Percentiles rank a stretch among this genome's conserved stretches.
Evolutionary conservation across 2,888 invertebrate genomes (phyloP).

Genomic region (Eupithecia inturbata): DNA sequence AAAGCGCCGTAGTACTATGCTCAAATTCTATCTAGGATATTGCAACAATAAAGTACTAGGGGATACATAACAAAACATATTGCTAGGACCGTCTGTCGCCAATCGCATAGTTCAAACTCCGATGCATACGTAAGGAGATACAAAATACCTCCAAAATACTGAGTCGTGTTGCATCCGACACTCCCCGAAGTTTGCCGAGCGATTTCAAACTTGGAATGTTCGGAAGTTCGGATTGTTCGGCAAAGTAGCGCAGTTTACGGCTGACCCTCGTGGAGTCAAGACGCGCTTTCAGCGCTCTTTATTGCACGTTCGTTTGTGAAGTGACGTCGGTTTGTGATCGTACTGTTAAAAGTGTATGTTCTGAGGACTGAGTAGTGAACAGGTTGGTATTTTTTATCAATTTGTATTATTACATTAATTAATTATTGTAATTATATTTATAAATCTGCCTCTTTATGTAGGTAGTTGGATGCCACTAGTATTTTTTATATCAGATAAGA

Average conservation of each 20-base stretch:
- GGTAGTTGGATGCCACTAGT: background rate
- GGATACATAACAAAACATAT: slow-evolving; percentile 25
- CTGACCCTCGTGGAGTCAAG: slow-evolving; percentile 51
- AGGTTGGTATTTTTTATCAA: slow-evolving; percentile 35
- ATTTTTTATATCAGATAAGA: background rate
- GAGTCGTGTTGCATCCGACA: slow-evolving; percentile 50
- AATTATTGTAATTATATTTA: too few species aligned
- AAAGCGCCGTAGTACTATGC: slow-evolving; percentile 13
- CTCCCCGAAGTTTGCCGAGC: slow-evolving; percentile 57
- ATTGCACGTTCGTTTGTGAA: slow-evolving; percentile 41
- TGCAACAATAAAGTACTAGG: slow-evolving; percentile 33
- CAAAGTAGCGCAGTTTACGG: slow-evolving; percentile 61
- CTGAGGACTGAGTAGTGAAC: slow-evolving; percentile 26
- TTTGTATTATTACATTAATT: too few species aligned
- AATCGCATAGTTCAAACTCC: slow-evolving; percentile 40
- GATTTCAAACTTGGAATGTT: slow-evolving; percentile 58
- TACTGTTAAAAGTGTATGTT: slow-evolving; percentile 43
- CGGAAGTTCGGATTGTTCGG: slow-evolving; percentile 46
- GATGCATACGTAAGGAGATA: slow-evolving; percentile 48
- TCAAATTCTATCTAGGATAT: slow-evolving; percentile 25
- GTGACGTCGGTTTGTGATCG: slow-evolving; percentile 58
- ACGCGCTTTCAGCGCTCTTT: slow-evolving; percentile 42
- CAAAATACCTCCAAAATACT: slow-evolving; percentile 45
- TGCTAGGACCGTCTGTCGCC: slow-evolving; percentile 28
- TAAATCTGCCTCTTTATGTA: background rate